phyloP scores from a whole-genome alignment of 2,113 vertebrate species.

The Bungarus multicinctus region DNA sequence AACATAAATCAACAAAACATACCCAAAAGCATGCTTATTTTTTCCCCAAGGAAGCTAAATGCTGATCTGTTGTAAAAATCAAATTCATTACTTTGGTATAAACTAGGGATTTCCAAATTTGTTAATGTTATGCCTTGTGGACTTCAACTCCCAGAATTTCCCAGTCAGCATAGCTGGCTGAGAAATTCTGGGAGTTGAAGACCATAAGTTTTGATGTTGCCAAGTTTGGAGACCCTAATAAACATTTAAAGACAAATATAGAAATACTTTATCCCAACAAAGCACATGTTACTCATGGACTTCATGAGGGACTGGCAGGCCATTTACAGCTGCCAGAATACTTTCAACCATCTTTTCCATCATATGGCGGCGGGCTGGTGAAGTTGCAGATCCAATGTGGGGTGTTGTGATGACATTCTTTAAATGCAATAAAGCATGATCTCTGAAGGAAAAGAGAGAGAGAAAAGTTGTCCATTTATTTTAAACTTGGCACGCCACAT shows the following conservation, averaged over 20 bases:
- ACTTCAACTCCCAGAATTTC: neutral
- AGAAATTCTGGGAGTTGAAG: neutral
- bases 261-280: neutral
- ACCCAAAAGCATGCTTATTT: neutral
- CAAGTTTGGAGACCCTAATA: neutral
- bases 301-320: conserved; percentile 59
- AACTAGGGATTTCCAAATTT: neutral
- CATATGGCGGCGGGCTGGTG: conserved; percentile 42
- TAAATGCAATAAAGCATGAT: conserved; percentile 66
- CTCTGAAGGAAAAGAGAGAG: conserved; percentile 43
- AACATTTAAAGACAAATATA: neutral
- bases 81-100: neutral
- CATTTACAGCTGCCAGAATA: conserved; percentile 43
- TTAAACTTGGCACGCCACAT: neutral
- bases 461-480: neutral
- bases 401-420: conserved; percentile 66
- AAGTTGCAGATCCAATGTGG: conserved; percentile 68
- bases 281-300: conserved; percentile 22
- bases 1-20: neutral
- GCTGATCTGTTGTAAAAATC: neutral
- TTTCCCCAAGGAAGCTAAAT: neutral
- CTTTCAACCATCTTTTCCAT: conserved; percentile 61
- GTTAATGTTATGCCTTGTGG: neutral
- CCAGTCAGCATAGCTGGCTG: no score
- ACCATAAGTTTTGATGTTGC: neutral